Conservation (phyloP, 2,113 vertebrate species). For the Toxotes chatareus region DNA sequence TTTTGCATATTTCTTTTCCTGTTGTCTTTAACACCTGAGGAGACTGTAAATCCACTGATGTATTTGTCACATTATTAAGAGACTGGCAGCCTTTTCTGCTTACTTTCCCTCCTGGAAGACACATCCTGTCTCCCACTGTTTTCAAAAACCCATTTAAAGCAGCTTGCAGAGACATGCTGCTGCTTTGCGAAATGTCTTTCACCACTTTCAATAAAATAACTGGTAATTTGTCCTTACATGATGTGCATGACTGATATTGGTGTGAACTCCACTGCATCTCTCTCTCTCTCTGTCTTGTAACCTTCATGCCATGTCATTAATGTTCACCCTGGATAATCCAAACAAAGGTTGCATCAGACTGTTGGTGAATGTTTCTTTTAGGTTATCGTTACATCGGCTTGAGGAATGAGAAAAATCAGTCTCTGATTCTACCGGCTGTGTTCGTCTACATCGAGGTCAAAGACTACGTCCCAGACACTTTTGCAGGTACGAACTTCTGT, state of each 20-base stretch:
- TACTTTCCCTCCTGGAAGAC: neutral
- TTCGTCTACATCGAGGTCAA: slow-evolving; percentile 98
- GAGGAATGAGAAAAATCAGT: slow-evolving; percentile 95
- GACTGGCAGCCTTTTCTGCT: neutral
- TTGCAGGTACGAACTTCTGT: slow-evolving; percentile 86
- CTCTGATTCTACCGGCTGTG: slow-evolving; percentile 92
- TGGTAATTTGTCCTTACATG: neutral
- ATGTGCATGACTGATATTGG: neutral
- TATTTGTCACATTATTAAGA: slow-evolving; percentile 11
- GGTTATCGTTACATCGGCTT: slow-evolving; percentile 97
- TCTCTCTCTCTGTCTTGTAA: neutral
- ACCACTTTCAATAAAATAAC: slow-evolving; percentile 6
- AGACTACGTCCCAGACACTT: slow-evolving; percentile 97
- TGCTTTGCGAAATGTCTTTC: slow-evolving; percentile 6
- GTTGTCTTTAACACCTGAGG: neutral
- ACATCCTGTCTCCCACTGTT: neutral
- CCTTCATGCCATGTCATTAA: neutral
- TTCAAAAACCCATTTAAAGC: slow-evolving; percentile 10
- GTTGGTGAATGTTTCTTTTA: slow-evolving; percentile 61
- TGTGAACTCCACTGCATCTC: neutral
- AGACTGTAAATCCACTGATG: neutral
- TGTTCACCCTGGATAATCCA: neutral
- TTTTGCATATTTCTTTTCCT: neutral
- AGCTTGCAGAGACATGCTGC: neutral
- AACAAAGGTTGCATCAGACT: neutral